Evolutionary conservation across 2,113 vertebrate species (phyloP).

Genomic region (Otis tarda): DNA sequence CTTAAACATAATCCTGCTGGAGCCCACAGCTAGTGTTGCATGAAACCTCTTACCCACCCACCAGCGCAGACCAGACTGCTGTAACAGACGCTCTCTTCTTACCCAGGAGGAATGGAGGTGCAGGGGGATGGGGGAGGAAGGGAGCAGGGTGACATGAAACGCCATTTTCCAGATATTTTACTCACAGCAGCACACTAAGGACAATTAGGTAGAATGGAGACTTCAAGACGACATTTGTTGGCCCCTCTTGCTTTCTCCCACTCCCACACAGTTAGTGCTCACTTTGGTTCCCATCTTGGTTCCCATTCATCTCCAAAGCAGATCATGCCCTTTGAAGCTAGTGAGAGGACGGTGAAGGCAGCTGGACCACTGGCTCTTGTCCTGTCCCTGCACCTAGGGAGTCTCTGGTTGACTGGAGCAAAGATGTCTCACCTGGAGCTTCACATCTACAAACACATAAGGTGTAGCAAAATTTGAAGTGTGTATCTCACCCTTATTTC

Average conservation of each 20-base stretch:
- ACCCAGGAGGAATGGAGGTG: not conserved
- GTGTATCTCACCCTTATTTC: not conserved
- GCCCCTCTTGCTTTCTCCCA: not conserved
- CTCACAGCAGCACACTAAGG: not conserved
- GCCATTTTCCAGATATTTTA: not conserved
- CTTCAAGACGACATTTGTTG: not conserved
- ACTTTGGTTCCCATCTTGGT: not conserved
- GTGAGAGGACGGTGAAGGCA: not conserved
- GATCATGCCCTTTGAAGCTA: not conserved
- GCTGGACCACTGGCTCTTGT: not conserved
- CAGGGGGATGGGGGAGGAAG: not conserved
- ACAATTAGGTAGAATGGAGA: not conserved
- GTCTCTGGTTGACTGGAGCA: not conserved
- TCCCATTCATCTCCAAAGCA: not conserved
- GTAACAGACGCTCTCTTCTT: not conserved
- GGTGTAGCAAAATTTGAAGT: not conserved
- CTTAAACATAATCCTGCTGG: not conserved
- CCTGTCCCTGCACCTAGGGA: not conserved
- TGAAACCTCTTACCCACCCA: not conserved
- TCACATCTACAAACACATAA: not conserved
- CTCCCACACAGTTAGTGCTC: not conserved
- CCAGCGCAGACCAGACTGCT: not conserved
- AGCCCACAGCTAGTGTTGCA: not conserved
- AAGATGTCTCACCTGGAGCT: not conserved
- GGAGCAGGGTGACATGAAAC: not conserved